Evolutionary conservation across 2,797 vertebrate species (phyloP), one percentile per base, ranked within the genome.

Genomic region (Euthynnus affinis): DNA sequence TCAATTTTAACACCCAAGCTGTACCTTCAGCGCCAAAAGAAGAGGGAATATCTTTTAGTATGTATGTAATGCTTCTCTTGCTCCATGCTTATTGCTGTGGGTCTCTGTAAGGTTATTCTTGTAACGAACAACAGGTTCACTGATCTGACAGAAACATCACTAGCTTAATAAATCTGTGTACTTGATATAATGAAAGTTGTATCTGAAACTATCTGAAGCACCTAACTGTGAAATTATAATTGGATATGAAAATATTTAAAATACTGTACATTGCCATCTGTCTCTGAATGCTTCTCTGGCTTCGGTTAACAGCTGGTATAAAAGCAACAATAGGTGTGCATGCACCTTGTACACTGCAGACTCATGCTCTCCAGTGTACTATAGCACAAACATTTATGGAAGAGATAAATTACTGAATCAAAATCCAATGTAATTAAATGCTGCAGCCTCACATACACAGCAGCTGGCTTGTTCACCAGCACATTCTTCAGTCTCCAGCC

Each of bases 401-500:
- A 48, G 1, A 37, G 37, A 10, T 37, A 10, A 37, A 20, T 20
- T 20, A 20, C 6, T 49, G 18, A 49, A 8, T 49, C 17, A 49
- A 3, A 49, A 8, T 49, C 17, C 18, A 8, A 20, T 49, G 17
- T 9, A 49, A 49, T 49, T 49, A 15, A 49, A 49, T 20, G 46
- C 18, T 49, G 7, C 46, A 49, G 46, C 46, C 46, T 18, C 17
- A 18, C 8, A 49, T 63, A 48, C 23, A 14, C 17, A 37, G 14
- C n/a, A 13, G 37, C 57, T 37, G 13, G 20, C 23, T 46, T 61
- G 7, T 48, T 49, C 14, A 44, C 12, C 25, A 42, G 48, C 15
- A 37, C 37, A 22, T 34, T 57, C 23, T 51, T 58, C 15, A 55
- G 14, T 34, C 14, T 74, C 7, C 66, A 48, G n/a, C 62, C 57